Evolutionary conservation across 2,888 invertebrate genomes (phyloP).

Genomic region (Criorhina ranunculi): DNA sequence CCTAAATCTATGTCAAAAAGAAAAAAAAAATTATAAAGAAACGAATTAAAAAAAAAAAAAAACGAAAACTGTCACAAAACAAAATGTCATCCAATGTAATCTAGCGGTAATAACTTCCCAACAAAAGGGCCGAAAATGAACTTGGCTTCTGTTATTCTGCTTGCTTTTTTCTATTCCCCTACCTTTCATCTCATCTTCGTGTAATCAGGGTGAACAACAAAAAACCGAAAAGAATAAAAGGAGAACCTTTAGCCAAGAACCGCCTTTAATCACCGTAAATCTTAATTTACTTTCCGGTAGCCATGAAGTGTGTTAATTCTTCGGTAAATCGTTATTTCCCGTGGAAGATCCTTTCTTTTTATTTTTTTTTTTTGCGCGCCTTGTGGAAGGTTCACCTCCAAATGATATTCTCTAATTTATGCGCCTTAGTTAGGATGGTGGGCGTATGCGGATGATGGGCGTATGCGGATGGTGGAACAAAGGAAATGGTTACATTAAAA

Average conservation of each 20-base stretch:
- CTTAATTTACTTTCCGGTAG: slow-evolving; percentile 69
- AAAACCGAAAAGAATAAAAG: slow-evolving; percentile 22
- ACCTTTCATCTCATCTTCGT: slow-evolving; percentile 31
- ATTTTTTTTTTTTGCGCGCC: slow-evolving; percentile 25
- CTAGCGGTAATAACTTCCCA: slow-evolving; percentile 63
- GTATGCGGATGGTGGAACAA: too few species aligned
- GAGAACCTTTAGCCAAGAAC: slow-evolving; percentile 41
- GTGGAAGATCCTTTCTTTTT: slow-evolving; percentile 24
- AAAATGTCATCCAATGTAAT: slow-evolving; percentile 66
- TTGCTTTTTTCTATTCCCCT: not conserved
- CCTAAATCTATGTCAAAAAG: not conserved
- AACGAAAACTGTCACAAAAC: slow-evolving; percentile 36
- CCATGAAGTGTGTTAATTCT: slow-evolving; percentile 68
- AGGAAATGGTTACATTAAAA: slow-evolving; percentile 39
- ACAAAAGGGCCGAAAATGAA: slow-evolving; percentile 56
- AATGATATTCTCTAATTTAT: slow-evolving; percentile 55
- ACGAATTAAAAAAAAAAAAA: slow-evolving; percentile 5
- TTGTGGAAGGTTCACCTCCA: not conserved
- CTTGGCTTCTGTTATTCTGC: slow-evolving; percentile 32
- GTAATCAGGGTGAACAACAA: slow-evolving; percentile 33
- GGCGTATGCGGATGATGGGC: not conserved
- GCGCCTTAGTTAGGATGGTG: slow-evolving; percentile 3
- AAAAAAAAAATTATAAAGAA: not conserved
- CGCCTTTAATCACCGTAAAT: slow-evolving; percentile 65
- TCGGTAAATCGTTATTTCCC: slow-evolving; percentile 63